Evolutionary conservation across 2,113 vertebrate species (phyloP), one percentile per base, ranked within the genome.

Genomic region (Hemiprocne comata): DNA sequence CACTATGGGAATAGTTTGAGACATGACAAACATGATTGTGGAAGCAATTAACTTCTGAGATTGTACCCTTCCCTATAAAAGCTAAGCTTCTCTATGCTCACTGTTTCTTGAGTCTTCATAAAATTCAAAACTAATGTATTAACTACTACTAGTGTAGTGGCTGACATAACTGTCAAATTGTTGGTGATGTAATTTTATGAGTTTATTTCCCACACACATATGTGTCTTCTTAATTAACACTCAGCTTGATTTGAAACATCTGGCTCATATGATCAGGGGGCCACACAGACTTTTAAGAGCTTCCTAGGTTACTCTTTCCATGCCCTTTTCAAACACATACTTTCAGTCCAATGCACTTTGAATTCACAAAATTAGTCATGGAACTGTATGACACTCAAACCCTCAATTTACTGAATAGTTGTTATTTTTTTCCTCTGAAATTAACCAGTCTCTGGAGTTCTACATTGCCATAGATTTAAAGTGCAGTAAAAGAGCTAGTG

Each of bases 221-320:
- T 93, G 55, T 51, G 72, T 60, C 77, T 71, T 96, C 87, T 90
- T 85, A 97, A 97, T 96, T 97, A 97, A 90, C 81, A 86, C 62
- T 90, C 83, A 96, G 85, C 67, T 72, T 95, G 55, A 88, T 91
- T 96, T 85, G 94, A 73, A 96, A 91, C 93, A 95, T 91, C 91
- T 98, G 96, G 73, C 70, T 77, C 34, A 62, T 67, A 92, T 50
- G 85, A 90, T 74, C 81, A 74, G 60, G 25, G 23, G n/a, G 65
- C 26, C 79, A 77, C 76, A 90, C 66, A 96, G 95, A 97, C 96
- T 92, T 91, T 91, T 95, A 94, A 94, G 50, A 87, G 26, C 54
- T 93, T 97, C 82, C 81, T 87, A 85, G 92, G 51, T 92, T 97
- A 95, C 97, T 89, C 38, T 96, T 94, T 75, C 51, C 28, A 31